Percentiles rank a stretch among this genome's conserved stretches.
Evolutionary conservation across 2,113 vertebrate genomes (phyloP).

Genomic region (Mus spicilegus): DNA sequence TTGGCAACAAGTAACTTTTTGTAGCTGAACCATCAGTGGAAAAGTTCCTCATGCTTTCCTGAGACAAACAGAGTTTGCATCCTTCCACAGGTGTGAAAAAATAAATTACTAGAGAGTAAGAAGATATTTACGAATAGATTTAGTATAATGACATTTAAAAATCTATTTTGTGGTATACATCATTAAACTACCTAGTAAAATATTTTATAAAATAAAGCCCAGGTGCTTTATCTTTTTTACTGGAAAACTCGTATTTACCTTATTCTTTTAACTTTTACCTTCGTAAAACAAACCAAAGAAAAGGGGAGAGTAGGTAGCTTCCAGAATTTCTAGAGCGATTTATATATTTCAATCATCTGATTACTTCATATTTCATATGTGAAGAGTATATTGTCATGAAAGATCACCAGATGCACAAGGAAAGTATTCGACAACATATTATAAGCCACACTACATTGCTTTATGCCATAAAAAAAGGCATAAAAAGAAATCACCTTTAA

Average conservation of each 20-base stretch:
- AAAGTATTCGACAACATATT: not conserved
- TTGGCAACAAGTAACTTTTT: not conserved
- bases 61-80: not conserved
- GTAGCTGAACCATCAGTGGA: not conserved
- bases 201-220: not conserved
- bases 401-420: not conserved
- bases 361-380: not conserved
- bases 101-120: not conserved
- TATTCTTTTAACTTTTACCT: not conserved
- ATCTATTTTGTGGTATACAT: not conserved
- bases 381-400: not conserved
- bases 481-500: not conserved
- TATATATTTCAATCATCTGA: not conserved
- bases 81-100: not conserved
- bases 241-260: not conserved
- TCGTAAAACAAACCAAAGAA: not conserved
- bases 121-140: not conserved
- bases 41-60: not conserved
- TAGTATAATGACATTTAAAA: not conserved
- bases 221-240: not conserved
- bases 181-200: not conserved
- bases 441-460: not conserved
- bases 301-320: not conserved
- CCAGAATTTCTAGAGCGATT: not conserved
- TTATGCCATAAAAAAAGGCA: not conserved